Evolutionary conservation across 2,113 vertebrate species (phyloP).

Genomic region (Chionomys nivalis): DNA sequence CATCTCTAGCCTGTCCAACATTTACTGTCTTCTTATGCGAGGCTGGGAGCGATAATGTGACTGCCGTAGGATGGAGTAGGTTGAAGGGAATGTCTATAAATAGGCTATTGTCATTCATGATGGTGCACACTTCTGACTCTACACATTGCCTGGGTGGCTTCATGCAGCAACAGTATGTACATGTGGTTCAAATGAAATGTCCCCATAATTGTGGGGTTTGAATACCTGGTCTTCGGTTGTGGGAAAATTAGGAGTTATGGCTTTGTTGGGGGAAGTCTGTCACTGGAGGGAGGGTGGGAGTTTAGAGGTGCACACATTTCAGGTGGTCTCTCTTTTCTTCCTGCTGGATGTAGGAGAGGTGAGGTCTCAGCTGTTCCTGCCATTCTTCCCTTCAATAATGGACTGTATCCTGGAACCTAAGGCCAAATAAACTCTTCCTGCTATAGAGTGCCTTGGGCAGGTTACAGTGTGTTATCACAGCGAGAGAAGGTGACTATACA

Average conservation of each 20-base stretch:
- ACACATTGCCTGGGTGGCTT: background rate
- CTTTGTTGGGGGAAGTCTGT: background rate
- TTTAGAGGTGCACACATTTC: background rate
- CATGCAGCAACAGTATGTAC: background rate
- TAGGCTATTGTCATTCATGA: background rate
- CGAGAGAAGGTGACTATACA: background rate
- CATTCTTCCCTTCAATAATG: background rate
- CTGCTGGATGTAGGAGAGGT: background rate
- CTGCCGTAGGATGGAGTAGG: background rate
- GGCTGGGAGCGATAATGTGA: background rate
- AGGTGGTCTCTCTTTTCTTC: background rate
- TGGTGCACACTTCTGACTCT: background rate
- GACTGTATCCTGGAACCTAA: background rate
- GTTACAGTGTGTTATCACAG: background rate
- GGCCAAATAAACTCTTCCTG: background rate
- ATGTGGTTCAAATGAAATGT: background rate
- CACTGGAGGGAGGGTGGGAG: background rate
- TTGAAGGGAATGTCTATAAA: background rate
- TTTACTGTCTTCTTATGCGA: background rate
- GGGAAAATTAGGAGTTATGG: no score
- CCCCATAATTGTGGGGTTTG: background rate
- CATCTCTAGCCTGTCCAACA: background rate
- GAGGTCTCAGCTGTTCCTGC: background rate
- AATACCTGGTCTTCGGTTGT: background rate
- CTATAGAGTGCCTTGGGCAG: fast-evolving